A percentile compares a stretch with the other conserved stretches of the same genome.
phyloP scores from a whole-genome alignment of 2,888 invertebrate genomes.

The Polydesmus complanatus region DNA sequence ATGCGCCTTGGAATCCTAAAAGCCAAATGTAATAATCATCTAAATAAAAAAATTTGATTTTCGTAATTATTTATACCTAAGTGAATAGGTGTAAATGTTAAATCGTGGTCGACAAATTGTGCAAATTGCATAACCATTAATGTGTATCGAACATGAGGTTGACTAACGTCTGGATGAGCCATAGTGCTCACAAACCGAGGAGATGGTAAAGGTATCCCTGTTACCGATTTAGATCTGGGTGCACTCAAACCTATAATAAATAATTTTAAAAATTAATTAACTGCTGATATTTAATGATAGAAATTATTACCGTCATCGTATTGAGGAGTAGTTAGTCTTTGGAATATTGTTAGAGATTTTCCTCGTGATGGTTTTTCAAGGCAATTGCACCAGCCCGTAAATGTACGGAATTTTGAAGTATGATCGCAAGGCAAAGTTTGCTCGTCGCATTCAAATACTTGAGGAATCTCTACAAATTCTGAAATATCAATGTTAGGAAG shows the following conservation, averaged over 20 bases:
- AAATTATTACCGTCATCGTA: conserved; percentile 63
- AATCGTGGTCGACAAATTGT: conserved; percentile 82
- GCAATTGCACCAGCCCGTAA: conserved; percentile 78
- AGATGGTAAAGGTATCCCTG: conserved; percentile 64
- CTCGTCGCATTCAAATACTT: conserved; percentile 41
- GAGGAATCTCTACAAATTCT: conserved; percentile 33
- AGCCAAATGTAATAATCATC: not conserved
- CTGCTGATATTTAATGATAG: not conserved
- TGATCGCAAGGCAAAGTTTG: conserved; percentile 53
- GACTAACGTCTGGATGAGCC: conserved; percentile 82
- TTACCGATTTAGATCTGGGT: conserved; percentile 57
- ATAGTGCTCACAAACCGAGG: conserved; percentile 72
- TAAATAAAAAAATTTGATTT: too few species aligned
- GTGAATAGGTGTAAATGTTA: conserved; percentile 78
- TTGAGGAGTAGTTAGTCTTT: conserved; percentile 64
- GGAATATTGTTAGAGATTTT: conserved; percentile 70
- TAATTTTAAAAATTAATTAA: not conserved
- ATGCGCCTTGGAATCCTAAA: conserved; percentile 68
- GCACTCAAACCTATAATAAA: conserved; percentile 39
- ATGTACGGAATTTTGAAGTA: conserved; percentile 42
- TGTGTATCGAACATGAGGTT: conserved; percentile 72
- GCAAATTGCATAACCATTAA: conserved; percentile 92
- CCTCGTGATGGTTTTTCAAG: conserved; percentile 66
- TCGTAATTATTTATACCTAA: conserved; percentile 28
- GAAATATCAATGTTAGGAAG: conserved; percentile 35